Conservation (phyloP, 1,140 invertebrate species). For the Drosophila novamexicana region DNA sequence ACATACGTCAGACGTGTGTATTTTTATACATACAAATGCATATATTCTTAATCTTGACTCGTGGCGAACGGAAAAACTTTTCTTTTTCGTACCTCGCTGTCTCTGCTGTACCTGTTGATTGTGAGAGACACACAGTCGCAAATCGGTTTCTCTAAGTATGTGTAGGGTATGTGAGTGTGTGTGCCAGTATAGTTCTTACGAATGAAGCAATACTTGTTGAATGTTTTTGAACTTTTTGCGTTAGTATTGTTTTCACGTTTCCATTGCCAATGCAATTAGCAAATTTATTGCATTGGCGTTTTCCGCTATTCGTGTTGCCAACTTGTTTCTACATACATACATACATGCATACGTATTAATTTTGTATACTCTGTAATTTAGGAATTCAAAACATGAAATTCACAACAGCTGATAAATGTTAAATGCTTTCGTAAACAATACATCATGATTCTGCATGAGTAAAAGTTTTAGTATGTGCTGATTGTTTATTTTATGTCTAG, state of each 20-base stretch:
- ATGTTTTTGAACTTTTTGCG: slow-evolving; percentile 68
- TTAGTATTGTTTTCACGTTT: slow-evolving; percentile 48
- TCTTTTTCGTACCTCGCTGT: slow-evolving; percentile 19
- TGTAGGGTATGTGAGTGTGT: not conserved
- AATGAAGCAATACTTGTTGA: slow-evolving; percentile 72
- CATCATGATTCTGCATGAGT: too few relatives aligned
- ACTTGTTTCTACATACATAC: slow-evolving; percentile 21
- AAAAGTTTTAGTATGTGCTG: too few relatives aligned
- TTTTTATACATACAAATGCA: slow-evolving; percentile 1
- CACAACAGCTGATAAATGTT: too few relatives aligned
- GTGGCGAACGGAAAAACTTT: slow-evolving; percentile 36
- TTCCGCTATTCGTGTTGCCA: slow-evolving; percentile 54
- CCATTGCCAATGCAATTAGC: slow-evolving; percentile 75
- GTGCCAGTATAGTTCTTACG: slow-evolving; percentile 44
- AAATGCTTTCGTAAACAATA: not conserved
- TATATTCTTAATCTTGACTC: slow-evolving; percentile 31
- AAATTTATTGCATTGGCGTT: slow-evolving; percentile 64
- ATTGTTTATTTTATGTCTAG: not conserved
- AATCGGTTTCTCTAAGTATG: slow-evolving; percentile 34
- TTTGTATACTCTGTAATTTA: slow-evolving; percentile 6
- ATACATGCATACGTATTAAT: not conserved
- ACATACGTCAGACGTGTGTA: slow-evolving; percentile 14
- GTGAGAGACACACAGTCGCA: slow-evolving; percentile 22
- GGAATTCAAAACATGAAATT: too few relatives aligned
- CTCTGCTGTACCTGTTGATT: slow-evolving; percentile 47